phyloP scores from a whole-genome alignment of 1,140 invertebrate genomes.

The Drosophila micromelanica region DNA sequence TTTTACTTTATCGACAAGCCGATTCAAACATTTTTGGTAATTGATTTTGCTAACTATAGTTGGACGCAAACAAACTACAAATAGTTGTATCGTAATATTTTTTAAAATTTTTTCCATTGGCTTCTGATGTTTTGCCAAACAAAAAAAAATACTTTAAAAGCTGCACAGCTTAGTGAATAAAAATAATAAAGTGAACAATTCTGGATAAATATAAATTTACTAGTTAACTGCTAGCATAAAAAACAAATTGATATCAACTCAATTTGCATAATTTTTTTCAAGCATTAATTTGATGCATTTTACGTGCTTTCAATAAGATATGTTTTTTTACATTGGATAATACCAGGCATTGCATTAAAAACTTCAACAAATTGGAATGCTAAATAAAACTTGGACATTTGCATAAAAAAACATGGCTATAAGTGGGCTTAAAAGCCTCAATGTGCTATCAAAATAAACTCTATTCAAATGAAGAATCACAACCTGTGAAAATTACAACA shows the following conservation, averaged over 20 bases:
- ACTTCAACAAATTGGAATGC: conserved; percentile 10
- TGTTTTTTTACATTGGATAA: neutral
- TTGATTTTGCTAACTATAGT: neutral
- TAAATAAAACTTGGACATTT: conserved; percentile 8
- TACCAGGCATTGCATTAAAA: conserved; percentile 12
- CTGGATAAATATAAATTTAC: neutral
- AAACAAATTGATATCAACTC: conserved; percentile 10
- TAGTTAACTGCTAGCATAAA: neutral
- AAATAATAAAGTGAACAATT: neutral
- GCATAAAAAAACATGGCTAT: conserved; percentile 14
- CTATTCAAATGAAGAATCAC: conserved; percentile 19
- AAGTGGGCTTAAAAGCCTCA: conserved; percentile 14
- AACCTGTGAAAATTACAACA: neutral
- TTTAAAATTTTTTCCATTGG: neutral
- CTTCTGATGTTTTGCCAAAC: neutral
- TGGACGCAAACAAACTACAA: neutral
- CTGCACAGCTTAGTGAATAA: neutral
- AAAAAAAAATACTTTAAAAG: neutral
- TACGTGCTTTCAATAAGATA: neutral
- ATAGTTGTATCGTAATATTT: neutral
- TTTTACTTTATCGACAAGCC: neutral
- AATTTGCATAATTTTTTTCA: neutral
- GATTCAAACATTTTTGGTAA: neutral
- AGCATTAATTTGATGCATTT: conserved; percentile 13
- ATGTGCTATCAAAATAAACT: conserved; percentile 28